A percentile compares a stretch with the other conserved stretches of the same genome.
Evolutionary conservation across 1,140 invertebrate genomes (phyloP).

Genomic region (Alviniconcha marisindica): DNA sequence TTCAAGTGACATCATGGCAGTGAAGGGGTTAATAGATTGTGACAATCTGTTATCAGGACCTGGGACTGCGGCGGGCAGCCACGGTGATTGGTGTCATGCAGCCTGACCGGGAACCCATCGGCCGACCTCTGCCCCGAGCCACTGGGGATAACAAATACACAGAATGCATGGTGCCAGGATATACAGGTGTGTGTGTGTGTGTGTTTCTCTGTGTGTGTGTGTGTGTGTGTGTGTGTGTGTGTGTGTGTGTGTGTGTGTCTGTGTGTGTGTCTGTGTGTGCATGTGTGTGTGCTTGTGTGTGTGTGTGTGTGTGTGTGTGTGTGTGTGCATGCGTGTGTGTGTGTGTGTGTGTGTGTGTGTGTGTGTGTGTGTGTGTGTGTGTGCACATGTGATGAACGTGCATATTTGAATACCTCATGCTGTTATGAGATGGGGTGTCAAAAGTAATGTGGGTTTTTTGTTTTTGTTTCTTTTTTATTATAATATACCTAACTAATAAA

Average conservation of each 20-base stretch:
- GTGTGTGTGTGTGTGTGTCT: not conserved
- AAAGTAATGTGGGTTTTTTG: too few relatives aligned
- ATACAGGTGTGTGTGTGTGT: constrained; percentile 67
- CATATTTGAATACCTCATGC: too few relatives aligned
- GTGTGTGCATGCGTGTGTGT: constrained; percentile 20
- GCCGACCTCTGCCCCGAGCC: constrained; percentile 60
- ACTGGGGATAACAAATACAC: constrained; percentile 75
- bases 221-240: not conserved
- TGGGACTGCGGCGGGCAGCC: constrained; percentile 9
- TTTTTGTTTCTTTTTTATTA: too few relatives aligned
- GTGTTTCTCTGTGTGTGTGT: not conserved
- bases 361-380: not conserved
- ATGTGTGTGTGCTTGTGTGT: not conserved
- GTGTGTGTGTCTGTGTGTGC: not conserved
- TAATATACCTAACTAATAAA: too few relatives aligned
- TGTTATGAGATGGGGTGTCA: too few relatives aligned
- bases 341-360: not conserved
- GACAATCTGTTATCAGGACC: constrained; percentile 38
- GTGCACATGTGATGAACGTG: not conserved
- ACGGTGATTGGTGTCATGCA: constrained; percentile 20
- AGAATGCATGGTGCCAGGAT: constrained; percentile 74
- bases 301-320: not conserved
- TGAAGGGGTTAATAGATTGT: too few relatives aligned
- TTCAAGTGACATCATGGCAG: not conserved
- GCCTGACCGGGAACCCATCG: constrained; percentile 36